These are phyloP conservation scores for Chironomus riparius DNA, from an alignment of 2,888 invertebrate genomes.

Conservation along the genomic window DNA sequence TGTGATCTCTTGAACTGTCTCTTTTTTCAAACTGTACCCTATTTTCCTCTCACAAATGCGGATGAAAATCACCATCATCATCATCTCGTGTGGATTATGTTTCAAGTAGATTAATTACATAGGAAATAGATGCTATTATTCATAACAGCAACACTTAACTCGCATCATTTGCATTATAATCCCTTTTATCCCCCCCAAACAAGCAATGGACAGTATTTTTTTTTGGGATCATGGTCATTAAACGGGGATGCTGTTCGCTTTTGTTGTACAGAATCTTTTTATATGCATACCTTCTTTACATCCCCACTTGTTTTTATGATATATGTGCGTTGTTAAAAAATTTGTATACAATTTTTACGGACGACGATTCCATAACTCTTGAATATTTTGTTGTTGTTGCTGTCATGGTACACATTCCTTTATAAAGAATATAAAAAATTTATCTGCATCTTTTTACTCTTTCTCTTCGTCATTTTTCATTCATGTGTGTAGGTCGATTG, in stretches of 20 bases:
- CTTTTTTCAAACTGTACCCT: not conserved
- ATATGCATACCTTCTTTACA: not conserved
- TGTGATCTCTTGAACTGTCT: conserved; percentile 22
- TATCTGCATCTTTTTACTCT: not conserved
- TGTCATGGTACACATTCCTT: no score
- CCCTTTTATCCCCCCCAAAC: not conserved
- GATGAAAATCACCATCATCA: not conserved
- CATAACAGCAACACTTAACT: conserved; percentile 18
- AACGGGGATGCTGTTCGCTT: not conserved
- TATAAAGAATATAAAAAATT: not conserved
- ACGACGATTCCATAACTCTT: not conserved
- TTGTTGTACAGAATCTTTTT: not conserved
- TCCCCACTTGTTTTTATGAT: not conserved
- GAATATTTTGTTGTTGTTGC: not conserved
- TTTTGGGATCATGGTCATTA: not conserved
- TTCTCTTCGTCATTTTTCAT: not conserved
- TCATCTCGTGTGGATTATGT: not conserved
- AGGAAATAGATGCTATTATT: conserved; percentile 19
- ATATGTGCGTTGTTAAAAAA: not conserved
- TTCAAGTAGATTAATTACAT: conserved; percentile 22
- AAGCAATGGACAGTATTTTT: not conserved
- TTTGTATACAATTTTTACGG: not conserved
- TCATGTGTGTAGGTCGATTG: conserved; percentile 14
- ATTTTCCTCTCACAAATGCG: not conserved
- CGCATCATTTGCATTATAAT: conserved; percentile 20